phyloP scores from a whole-genome alignment of 2,888 invertebrate species.

The Acrobasis repandana region DNA sequence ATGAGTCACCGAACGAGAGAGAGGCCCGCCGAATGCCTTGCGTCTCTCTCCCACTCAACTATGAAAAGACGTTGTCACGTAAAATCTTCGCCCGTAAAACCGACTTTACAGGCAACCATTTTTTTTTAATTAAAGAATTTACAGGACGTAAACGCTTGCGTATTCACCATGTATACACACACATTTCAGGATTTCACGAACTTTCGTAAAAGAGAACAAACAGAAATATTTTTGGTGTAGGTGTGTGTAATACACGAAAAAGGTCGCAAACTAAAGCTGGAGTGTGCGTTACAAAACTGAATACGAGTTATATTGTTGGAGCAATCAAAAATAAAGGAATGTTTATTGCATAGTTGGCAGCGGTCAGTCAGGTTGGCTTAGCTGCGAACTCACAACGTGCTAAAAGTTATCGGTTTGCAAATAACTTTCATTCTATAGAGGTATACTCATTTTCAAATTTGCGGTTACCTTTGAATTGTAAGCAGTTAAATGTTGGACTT shows the following conservation, averaged over 20 bases:
- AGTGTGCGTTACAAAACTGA: constrained; percentile 1
- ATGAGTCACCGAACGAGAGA: no score
- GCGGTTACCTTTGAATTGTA: constrained; percentile 82
- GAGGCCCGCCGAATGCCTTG: no score
- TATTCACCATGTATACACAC: neutral
- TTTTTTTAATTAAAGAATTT: no score
- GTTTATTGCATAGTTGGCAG: constrained; percentile 65
- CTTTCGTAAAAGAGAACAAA: neutral
- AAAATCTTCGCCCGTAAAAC: no score
- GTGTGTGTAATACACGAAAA: neutral
- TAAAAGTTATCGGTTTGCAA: constrained; percentile 79
- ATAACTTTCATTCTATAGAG: constrained; percentile 75
- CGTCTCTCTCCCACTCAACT: no score
- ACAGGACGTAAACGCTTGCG: no score
- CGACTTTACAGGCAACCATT: no score
- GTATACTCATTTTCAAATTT: constrained; percentile 77
- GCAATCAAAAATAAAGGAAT: constrained; percentile 44
- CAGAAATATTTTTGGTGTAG: neutral
- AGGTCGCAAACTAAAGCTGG: neutral
- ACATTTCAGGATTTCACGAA: neutral
- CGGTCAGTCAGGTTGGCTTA: constrained; percentile 54
- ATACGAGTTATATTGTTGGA: constrained; percentile 14
- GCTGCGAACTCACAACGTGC: constrained; percentile 61
- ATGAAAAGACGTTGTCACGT: no score
- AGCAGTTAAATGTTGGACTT: constrained; percentile 80